Conservation (phyloP, 1,140 invertebrate genomes). For the Brachionus rubens region DNA sequence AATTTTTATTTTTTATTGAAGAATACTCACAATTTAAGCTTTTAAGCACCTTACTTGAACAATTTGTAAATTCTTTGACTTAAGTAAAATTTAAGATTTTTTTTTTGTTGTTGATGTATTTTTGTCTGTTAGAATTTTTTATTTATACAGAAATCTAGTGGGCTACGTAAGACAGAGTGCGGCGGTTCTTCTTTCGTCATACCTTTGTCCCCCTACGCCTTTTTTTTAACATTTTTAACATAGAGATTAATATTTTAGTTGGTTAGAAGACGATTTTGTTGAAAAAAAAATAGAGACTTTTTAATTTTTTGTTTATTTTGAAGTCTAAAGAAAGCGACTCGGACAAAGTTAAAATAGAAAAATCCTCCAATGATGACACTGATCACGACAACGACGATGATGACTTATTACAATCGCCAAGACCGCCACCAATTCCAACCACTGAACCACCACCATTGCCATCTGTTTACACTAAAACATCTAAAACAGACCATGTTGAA, state of each 20-base stretch:
- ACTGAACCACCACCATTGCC: constrained; percentile 43
- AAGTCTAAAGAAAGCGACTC: neutral
- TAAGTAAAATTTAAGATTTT: too few species aligned
- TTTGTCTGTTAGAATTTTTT: too few species aligned
- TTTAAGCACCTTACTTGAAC: too few species aligned
- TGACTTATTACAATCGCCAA: constrained; percentile 15
- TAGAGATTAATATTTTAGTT: constrained; percentile 27
- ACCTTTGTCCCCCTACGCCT: too few species aligned
- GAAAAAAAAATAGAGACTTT: neutral
- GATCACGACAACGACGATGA: constrained; percentile 40
- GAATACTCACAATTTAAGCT: too few species aligned
- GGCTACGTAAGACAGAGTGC: too few species aligned
- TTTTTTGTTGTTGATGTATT: too few species aligned
- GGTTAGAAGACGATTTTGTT: neutral
- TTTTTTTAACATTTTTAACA: too few species aligned
- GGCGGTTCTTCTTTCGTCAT: too few species aligned
- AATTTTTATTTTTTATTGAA: too few species aligned
- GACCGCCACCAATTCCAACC: constrained; percentile 24
- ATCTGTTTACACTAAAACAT: neutral
- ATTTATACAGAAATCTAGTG: too few species aligned
- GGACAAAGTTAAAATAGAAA: neutral
- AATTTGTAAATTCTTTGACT: too few species aligned
- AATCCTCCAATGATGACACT: constrained; percentile 29
- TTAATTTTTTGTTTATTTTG: neutral
- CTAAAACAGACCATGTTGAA: neutral